Evolutionary conservation across 2,797 vertebrate species (phyloP), one percentile per base, ranked within the genome.

Genomic region (Catamblyrhynchus diadema): DNA sequence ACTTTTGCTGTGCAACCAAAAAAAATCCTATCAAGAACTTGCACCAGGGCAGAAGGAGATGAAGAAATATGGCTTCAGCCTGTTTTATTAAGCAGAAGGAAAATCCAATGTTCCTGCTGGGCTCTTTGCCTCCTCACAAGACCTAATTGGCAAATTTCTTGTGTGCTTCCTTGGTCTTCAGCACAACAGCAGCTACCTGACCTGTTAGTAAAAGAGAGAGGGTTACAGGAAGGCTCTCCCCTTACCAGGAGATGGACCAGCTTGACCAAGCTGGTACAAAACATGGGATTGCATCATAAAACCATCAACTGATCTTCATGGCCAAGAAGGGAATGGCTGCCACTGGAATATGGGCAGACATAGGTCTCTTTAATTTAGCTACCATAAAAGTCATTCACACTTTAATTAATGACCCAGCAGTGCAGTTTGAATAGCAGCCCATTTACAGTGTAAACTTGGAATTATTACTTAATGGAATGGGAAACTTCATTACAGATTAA

Each of bases 381-480:
- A 15, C 24, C 51, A 16, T 42, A 69, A 37, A 83, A 86, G 14
- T 57, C 19, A 75, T 88, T 79, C 45, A 65, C 27, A 48, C 13
- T 71, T 78, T 78, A 91, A 88, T 83, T 79, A 89, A 77, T 48
- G 69, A 50, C 39, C 21, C 79, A 78, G 30, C 14, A 75, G 47
- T 47, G 8, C 22, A 62, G 59, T 81, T 83, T 91, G 75, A 83
- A 71, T 37, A 89, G 53, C 30, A 91, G 53, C 2, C n/a, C 44
- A n/a, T 89, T 93, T 86, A n/a, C 81, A 81, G n/a, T 32, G 51
- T 70, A 91, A 88, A 91, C 70, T 86, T 59, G 59, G 44, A 89
- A 85, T 74, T 81, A 65, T 51, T 89, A 72, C 37, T 88, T 81
- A 90, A 60, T 39, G 9, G 47, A 87, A 90, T 8, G 8, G 11